Percentiles rank a stretch among this genome's conserved stretches.
phyloP scores from a whole-genome alignment of 1,140 invertebrate species.

The Muscidifurax raptorellus region DNA sequence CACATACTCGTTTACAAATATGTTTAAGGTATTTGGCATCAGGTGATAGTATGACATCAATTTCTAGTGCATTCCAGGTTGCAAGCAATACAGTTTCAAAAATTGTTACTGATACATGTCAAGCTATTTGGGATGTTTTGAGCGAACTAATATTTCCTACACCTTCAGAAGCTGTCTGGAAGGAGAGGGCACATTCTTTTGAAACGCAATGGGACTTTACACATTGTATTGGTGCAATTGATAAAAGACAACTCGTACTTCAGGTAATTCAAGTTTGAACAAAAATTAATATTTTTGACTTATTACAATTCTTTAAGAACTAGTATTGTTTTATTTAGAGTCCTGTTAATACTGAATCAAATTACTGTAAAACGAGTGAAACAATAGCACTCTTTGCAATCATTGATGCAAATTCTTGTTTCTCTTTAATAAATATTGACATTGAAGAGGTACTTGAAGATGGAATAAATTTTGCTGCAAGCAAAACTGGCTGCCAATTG shows the following conservation, averaged over 20 bases:
- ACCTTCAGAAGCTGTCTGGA: background rate
- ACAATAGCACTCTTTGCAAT: constrained; percentile 7
- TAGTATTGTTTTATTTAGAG: constrained; percentile 1
- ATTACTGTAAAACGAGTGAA: background rate
- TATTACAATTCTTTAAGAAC: background rate
- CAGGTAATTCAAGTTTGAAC: constrained; percentile 19
- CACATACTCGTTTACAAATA: constrained; percentile 23
- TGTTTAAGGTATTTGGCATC: constrained; percentile 31
- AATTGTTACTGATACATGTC: constrained; percentile 16
- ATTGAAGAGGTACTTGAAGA: background rate
- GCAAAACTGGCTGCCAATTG: background rate
- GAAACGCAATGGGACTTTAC: constrained; percentile 17
- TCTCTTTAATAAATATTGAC: constrained; percentile 8
- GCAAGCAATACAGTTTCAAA: constrained; percentile 24
- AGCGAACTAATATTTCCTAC: constrained; percentile 5
- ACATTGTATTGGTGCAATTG: constrained; percentile 17
- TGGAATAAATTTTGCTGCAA: background rate
- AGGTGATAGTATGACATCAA: constrained; percentile 22
- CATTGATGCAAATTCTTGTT: constrained; percentile 22
- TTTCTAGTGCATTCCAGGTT: background rate
- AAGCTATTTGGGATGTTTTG: constrained; percentile 29
- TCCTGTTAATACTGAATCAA: background rate
- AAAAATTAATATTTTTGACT: background rate
- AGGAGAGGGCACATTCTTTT: constrained; percentile 1
- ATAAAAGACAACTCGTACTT: constrained; percentile 18